Percentiles rank a stretch among this genome's conserved stretches.
phyloP scores from a whole-genome alignment of 2,113 vertebrate genomes.

The Glaucomys volans region DNA sequence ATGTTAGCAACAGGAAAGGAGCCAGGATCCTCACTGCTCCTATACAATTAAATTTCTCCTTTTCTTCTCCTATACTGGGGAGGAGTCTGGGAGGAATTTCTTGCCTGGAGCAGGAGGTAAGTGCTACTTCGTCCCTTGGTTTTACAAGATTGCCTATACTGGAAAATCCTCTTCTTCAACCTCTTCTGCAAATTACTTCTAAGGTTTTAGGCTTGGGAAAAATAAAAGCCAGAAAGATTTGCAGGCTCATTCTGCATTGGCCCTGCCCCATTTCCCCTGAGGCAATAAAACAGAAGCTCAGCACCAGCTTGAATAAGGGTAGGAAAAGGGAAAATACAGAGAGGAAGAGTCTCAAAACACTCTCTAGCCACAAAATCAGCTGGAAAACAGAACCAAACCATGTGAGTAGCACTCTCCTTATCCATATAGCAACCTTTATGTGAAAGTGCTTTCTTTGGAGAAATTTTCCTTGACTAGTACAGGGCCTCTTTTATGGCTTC shows the following conservation, averaged over 20 bases:
- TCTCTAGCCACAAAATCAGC: neutral
- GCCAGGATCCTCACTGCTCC: neutral
- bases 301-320: neutral
- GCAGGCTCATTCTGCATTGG: constrained; percentile 16
- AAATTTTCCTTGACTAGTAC: neutral
- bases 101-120: neutral
- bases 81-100: neutral
- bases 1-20: neutral
- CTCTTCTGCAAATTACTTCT: constrained; percentile 34
- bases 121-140: neutral
- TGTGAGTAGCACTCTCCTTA: neutral
- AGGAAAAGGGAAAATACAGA: neutral
- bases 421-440: neutral
- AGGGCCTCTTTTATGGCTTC: neutral
- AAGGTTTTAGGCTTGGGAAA: neutral
- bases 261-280: neutral
- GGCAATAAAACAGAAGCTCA: constrained; percentile 20
- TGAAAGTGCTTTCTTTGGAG: neutral
- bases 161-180: neutral
- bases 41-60: neutral
- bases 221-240: constrained; percentile 64
- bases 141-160: neutral
- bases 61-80: neutral
- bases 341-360: neutral
- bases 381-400: constrained; percentile 9